These are phyloP conservation scores for Drosophila melanocephala DNA, from an alignment of 2,888 invertebrate species.

Conservation along the genomic window DNA sequence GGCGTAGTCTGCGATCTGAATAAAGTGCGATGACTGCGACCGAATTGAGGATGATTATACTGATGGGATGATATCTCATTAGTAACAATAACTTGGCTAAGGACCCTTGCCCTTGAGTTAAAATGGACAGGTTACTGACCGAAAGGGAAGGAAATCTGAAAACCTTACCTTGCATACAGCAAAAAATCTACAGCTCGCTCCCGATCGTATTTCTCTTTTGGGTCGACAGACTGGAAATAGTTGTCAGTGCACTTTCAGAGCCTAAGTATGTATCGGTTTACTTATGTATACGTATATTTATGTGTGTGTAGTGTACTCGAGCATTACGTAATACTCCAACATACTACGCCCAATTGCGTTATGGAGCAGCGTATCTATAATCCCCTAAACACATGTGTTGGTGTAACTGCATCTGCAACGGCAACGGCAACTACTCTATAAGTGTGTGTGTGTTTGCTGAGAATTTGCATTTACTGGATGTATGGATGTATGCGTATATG, in stretches of 20 bases:
- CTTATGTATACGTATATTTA: conserved; percentile 38
- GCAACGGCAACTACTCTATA: conserved; percentile 21
- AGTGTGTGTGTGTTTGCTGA: conserved; percentile 44
- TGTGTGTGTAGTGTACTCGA: conserved; percentile 18
- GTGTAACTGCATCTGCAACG: conserved; percentile 24
- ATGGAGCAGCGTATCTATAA: conserved; percentile 45
- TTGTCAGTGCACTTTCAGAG: conserved; percentile 77
- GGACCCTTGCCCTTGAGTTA: conserved; percentile 59
- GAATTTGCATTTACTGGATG: conserved; percentile 54
- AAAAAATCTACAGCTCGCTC: conserved; percentile 10
- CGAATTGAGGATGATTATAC: conserved; percentile 17
- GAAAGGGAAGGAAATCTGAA: conserved; percentile 32
- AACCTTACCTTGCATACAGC: conserved; percentile 10
- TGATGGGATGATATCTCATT: conserved; percentile 48
- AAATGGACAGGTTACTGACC: conserved; percentile 59
- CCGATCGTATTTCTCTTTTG: conserved; percentile 24
- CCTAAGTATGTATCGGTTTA: conserved; percentile 72
- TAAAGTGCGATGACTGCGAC: conserved; percentile 28
- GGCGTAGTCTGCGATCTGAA: conserved; percentile 38
- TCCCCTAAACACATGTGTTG: conserved; percentile 15
- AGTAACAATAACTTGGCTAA: conserved; percentile 63
- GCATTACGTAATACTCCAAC: conserved; percentile 67
- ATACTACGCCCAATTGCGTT: conserved; percentile 71
- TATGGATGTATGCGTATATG: conserved; percentile 10
- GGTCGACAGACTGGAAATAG: conserved; percentile 61